Evolutionary conservation across 2,797 vertebrate species (phyloP).

Genomic region (Petrocephalus schoutedeni): DNA sequence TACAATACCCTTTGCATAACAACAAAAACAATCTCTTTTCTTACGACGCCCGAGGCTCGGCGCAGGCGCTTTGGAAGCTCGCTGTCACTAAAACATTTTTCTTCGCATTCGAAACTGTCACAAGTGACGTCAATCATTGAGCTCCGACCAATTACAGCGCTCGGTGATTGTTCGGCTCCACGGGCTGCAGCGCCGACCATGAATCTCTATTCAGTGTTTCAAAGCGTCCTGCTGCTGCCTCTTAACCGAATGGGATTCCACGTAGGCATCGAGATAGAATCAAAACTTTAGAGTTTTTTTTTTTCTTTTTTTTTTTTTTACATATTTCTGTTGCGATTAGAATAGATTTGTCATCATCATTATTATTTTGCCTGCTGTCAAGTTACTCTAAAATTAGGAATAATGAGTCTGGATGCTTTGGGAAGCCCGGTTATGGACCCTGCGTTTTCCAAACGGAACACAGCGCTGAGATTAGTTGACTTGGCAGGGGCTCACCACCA

Average conservation of each 20-base stretch:
- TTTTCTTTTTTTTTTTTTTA: conserved; percentile 53
- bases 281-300: conserved; percentile 61
- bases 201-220: conserved; percentile 87
- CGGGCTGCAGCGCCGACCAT: conserved; percentile 75
- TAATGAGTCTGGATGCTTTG: conserved; percentile 81
- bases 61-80: conserved; percentile 68
- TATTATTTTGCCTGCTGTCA: conserved; percentile 83
- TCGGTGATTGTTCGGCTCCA: conserved; percentile 80
- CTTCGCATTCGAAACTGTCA: conserved; percentile 78
- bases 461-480: conserved; percentile 87
- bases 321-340: conserved; percentile 69
- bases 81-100: conserved; percentile 74
- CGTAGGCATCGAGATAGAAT: conserved; percentile 77
- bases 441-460: conserved; percentile 82
- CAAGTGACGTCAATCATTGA: conserved; percentile 77
- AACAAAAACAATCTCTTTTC: conserved; percentile 49
- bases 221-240: conserved; percentile 84
- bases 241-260: conserved; percentile 79
- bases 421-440: conserved; percentile 82
- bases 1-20: conserved; percentile 28
- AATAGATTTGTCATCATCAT: conserved; percentile 75
- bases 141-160: conserved; percentile 79
- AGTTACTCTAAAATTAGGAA: conserved; percentile 80
- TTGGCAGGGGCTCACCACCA: conserved; percentile 78
- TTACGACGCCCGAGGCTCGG: conserved; percentile 48